These are phyloP conservation scores for Drosophila setosimentum DNA, from an alignment of 2,888 invertebrate genomes.

Conservation along the genomic window DNA sequence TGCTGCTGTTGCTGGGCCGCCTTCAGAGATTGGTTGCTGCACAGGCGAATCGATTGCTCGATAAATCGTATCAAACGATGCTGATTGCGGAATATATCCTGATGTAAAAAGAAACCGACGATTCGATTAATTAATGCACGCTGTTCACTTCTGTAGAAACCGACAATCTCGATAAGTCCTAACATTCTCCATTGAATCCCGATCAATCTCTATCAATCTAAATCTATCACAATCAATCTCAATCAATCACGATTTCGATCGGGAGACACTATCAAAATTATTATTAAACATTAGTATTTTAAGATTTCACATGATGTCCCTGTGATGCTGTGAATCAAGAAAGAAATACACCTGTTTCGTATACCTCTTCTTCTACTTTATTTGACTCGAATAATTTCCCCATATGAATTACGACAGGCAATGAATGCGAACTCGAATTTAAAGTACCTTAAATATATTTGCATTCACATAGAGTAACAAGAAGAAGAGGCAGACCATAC, in stretches of 20 bases:
- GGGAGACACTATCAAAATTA: neutral
- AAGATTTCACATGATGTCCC: neutral
- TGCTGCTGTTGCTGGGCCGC: slow-evolving; percentile 85
- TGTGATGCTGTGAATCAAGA: neutral
- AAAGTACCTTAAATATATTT: slow-evolving; percentile 13
- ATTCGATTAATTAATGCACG: neutral
- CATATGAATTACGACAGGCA: slow-evolving; percentile 16
- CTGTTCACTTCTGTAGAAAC: neutral
- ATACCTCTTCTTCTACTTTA: neutral
- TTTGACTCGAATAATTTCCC: slow-evolving; percentile 17
- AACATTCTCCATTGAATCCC: neutral
- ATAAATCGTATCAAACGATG: slow-evolving; percentile 89
- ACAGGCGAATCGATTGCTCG: slow-evolving; percentile 85
- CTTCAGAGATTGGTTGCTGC: slow-evolving; percentile 86
- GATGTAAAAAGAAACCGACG: slow-evolving; percentile 17
- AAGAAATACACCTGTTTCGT: slow-evolving; percentile 13
- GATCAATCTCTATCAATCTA: neutral
- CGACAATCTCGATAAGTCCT: neutral
- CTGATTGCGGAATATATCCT: slow-evolving; percentile 89
- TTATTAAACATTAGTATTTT: neutral
- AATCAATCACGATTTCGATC: neutral
- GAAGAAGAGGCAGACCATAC: neutral
- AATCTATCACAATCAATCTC: neutral
- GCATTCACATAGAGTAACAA: slow-evolving; percentile 21
- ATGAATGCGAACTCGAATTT: slow-evolving; percentile 18